Conservation (phyloP, 2,888 invertebrate genomes). For the Melinaea marsaeus region DNA sequence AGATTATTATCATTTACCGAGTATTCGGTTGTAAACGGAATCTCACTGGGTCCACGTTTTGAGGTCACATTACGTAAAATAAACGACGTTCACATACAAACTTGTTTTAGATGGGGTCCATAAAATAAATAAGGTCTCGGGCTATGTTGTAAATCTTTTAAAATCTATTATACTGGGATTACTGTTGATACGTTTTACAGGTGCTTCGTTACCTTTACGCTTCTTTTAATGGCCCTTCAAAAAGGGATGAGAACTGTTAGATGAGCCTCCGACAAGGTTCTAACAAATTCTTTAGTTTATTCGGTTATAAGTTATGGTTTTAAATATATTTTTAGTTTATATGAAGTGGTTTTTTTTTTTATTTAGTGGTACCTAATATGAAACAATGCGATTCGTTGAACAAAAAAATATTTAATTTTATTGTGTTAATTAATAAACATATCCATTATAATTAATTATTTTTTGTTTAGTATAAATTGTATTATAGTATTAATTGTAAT, state of each 20-base stretch:
- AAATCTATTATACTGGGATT: slow-evolving; percentile 24
- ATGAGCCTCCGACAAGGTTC: slow-evolving; percentile 17
- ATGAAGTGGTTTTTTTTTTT: not conserved
- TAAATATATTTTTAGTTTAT: too few relatives aligned
- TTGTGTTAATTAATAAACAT: too few relatives aligned
- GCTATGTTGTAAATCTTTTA: slow-evolving; percentile 53
- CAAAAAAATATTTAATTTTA: too few relatives aligned
- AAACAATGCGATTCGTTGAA: too few relatives aligned
- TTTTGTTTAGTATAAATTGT: too few relatives aligned
- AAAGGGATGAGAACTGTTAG: slow-evolving; percentile 25
- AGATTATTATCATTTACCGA: slow-evolving; percentile 38
- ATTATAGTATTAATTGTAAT: not conserved
- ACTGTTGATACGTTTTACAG: slow-evolving; percentile 16
- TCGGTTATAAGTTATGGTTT: not conserved
- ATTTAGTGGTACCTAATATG: not conserved
- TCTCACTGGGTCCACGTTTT: slow-evolving; percentile 33
- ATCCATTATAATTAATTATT: too few relatives aligned
- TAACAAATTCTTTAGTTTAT: not conserved
- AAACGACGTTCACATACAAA: slow-evolving; percentile 42
- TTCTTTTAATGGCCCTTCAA: slow-evolving; percentile 20
- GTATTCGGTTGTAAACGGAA: slow-evolving; percentile 37
- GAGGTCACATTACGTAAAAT: slow-evolving; percentile 37
- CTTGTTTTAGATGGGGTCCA: slow-evolving; percentile 63
- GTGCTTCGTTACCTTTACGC: slow-evolving; percentile 13
- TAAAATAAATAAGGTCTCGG: slow-evolving; percentile 71